Evolutionary conservation across 2,888 invertebrate species (phyloP), one percentile per base, ranked within the genome.

Genomic region (Chaetoderma sp.): DNA sequence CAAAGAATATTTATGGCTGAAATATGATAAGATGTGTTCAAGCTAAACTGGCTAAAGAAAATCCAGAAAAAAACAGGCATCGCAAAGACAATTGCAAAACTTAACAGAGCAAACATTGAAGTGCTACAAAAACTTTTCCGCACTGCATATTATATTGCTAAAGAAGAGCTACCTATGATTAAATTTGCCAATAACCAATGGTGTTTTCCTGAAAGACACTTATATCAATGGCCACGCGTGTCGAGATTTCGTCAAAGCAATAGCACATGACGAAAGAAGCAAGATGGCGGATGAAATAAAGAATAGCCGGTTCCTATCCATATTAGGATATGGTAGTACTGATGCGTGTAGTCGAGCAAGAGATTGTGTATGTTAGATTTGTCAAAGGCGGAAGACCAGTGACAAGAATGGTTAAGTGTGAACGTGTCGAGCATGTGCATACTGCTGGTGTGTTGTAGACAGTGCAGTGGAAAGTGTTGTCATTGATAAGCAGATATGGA

Each of bases 291-390:
- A 47, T 6, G 8, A 8, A 47, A 18, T 47, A 8, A 6, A 8
- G 21, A 23, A 18, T 18, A 47, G 10, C 8, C 47, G 47, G 47
- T 47, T 47, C 18, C 16, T 52, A 8, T 52, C 52, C 16, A 28
- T 52, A 13, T 8, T 52, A 18, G 10, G 27, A 10, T 23, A 52
- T 28, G 52, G 52, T 16, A 27, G 27, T 28, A 52, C 52, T 10
- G 52, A 52, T 25, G 10, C 52, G 52, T 52, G 27, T 52, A 13
- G 28, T 52, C 6, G 52, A 52, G 27, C 52, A 52, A 21, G 52
- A 52, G 27, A 28, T 52, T 52, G 30, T 52, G 16, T 28, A 27
- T 16, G 27, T 52, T 10, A 13, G 52, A 23, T 27, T 27, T 8
- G 27, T 52, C 16, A 25, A 28, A 25, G 16, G 28, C 30, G 21